A percentile compares a stretch with the other conserved stretches of the same genome.
phyloP scores from a whole-genome alignment of 2,113 vertebrate genomes.

The Cepphus grylle region DNA sequence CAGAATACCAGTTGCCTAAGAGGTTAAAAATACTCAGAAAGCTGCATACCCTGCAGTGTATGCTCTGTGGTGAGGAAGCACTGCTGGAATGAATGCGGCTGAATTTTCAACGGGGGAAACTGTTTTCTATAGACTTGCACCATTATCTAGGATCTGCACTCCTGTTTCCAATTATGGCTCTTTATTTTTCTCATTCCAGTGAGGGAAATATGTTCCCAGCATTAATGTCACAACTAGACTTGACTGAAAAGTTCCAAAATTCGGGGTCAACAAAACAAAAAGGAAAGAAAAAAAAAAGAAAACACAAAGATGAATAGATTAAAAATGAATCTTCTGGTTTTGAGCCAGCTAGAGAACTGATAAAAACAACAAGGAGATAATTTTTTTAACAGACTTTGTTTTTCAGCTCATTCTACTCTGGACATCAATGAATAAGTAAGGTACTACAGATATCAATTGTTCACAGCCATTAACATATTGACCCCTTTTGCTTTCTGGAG shows the following conservation, averaged over 20 bases:
- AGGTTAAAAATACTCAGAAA: constrained; percentile 10
- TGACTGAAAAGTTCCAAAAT: not conserved
- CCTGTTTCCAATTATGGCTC: constrained; percentile 7
- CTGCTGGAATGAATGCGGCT: not conserved
- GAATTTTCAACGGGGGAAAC: not conserved
- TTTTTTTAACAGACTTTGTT: not conserved
- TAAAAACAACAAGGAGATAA: not conserved
- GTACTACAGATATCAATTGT: not conserved
- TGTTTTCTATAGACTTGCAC: not conserved
- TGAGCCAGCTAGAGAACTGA: not conserved
- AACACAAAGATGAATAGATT: not conserved
- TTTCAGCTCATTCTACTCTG: not conserved
- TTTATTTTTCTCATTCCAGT: not conserved
- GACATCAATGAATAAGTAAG: not conserved
- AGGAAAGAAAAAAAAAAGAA: too few species aligned
- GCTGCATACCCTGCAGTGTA: not conserved
- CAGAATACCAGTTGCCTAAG: not conserved
- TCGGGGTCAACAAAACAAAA: not conserved
- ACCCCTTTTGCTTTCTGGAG: not conserved
- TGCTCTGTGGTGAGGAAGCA: not conserved
- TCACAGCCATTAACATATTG: not conserved
- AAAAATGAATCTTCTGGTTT: not conserved
- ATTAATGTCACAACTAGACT: not conserved
- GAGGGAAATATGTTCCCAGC: not conserved
- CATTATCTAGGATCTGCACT: not conserved